phyloP scores from a whole-genome alignment of 1,140 invertebrate species.

The Hestina assimilis region DNA sequence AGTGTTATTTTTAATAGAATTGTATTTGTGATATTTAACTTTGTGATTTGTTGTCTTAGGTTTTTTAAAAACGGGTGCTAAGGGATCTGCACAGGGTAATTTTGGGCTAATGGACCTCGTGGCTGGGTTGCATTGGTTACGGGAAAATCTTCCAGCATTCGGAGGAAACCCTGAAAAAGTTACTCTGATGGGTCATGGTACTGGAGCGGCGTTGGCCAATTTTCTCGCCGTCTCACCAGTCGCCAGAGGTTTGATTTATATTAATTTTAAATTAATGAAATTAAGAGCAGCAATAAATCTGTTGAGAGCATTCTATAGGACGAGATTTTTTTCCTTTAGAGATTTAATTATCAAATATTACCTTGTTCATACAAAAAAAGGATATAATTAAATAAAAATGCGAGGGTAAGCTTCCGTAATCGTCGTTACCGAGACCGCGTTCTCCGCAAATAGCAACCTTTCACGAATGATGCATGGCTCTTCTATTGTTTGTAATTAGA shows the following conservation, averaged over 20 bases:
- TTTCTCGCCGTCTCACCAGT: slow-evolving; percentile 96
- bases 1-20: neutral
- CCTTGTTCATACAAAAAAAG: slow-evolving; percentile 16
- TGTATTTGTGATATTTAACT: neutral
- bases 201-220: slow-evolving; percentile 95
- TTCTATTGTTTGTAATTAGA: slow-evolving; percentile 58
- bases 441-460: slow-evolving; percentile 30
- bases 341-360: slow-evolving; percentile 25
- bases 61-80: slow-evolving; percentile 92
- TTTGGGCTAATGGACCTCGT: slow-evolving; percentile 97
- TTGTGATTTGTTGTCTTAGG: slow-evolving; percentile 80
- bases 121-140: slow-evolving; percentile 94
- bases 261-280: neutral
- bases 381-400: slow-evolving; percentile 27
- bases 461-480: slow-evolving; percentile 39
- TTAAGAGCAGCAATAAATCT: too few species aligned
- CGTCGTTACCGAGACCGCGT: slow-evolving; percentile 27
- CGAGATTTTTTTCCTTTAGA: too few species aligned
- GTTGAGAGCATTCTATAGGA: too few species aligned
- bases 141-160: slow-evolving; percentile 93
- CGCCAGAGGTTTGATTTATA: slow-evolving; percentile 85
- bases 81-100: slow-evolving; percentile 93
- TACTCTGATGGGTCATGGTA: slow-evolving; percentile 94
- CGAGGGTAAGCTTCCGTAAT: slow-evolving; percentile 27
- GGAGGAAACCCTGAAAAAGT: slow-evolving; percentile 93